Evolutionary conservation across 2,113 vertebrate species (phyloP).

Genomic region (Sinocyclocheilus rhinocerous): DNA sequence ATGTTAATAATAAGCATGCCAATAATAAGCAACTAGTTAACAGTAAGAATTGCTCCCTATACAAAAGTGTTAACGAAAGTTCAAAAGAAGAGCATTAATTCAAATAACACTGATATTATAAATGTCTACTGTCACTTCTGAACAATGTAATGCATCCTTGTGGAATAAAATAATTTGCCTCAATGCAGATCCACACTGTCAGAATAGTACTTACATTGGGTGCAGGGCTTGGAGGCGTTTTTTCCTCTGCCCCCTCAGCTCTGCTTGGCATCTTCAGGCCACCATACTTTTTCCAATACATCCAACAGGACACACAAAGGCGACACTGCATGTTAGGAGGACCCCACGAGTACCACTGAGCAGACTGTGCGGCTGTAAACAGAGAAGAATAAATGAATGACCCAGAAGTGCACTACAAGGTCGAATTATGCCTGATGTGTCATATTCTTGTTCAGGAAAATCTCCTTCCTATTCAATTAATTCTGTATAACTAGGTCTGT

Average conservation of each 20-base stretch:
- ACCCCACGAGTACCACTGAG: slow-evolving; percentile 99
- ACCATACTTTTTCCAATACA: too few relatives aligned
- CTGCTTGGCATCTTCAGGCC: slow-evolving; percentile 70
- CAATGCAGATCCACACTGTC: not conserved
- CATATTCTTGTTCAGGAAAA: not conserved
- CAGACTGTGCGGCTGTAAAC: slow-evolving; percentile 87
- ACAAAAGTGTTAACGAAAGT: too few relatives aligned
- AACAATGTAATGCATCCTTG: too few relatives aligned
- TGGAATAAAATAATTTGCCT: too few relatives aligned
- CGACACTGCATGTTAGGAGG: slow-evolving; percentile 97
- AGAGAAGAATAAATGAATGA: slow-evolving; percentile 24
- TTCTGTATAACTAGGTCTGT: not conserved
- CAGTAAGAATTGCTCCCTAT: too few relatives aligned
- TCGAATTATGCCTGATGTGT: not conserved
- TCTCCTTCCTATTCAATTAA: not conserved
- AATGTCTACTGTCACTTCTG: too few relatives aligned
- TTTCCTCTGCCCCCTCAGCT: slow-evolving; percentile 85
- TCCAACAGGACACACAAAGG: slow-evolving; percentile 86
- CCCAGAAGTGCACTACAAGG: not conserved
- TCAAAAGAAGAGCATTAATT: too few relatives aligned
- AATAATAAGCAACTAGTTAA: too few relatives aligned
- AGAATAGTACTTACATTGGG: slow-evolving; percentile 76
- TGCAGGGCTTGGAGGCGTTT: slow-evolving; percentile 83
- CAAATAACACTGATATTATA: too few relatives aligned
- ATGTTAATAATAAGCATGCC: too few relatives aligned